phyloP scores from a whole-genome alignment of 2,113 vertebrate species.

The Oryzias celebensis region DNA sequence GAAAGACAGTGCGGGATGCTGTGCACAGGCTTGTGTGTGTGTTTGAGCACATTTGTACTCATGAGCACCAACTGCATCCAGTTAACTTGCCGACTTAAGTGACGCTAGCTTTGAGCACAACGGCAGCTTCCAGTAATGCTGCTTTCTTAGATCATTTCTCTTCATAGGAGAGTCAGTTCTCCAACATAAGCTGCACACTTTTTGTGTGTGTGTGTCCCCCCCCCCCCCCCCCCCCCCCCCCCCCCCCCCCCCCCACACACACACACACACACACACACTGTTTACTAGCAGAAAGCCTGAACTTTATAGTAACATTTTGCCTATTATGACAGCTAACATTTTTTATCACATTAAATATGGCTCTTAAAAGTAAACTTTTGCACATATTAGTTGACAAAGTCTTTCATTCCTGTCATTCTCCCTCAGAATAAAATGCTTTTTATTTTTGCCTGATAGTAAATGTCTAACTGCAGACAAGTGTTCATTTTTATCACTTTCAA shows the following conservation, averaged over 20 bases:
- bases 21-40: conserved; percentile 4
- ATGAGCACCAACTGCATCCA: conserved; percentile 55
- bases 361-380: too few relatives aligned
- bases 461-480: too few relatives aligned
- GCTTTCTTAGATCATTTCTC: conserved; percentile 48
- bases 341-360: too few relatives aligned
- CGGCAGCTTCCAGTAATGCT: conserved; percentile 56
- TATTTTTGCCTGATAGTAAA: too few relatives aligned
- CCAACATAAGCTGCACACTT: conserved; percentile 33
- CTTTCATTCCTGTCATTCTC: too few relatives aligned
- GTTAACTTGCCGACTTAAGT: conserved; percentile 49
- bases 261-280: too few relatives aligned
- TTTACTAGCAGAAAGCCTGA: conserved; percentile 11
- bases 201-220: conserved; percentile 1
- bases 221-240: conserved; percentile 8
- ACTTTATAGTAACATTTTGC: conserved; percentile 1
- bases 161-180: conserved; percentile 37
- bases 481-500: too few relatives aligned
- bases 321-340: too few relatives aligned
- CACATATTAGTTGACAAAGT: too few relatives aligned
- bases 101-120: conserved; percentile 40
- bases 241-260: conserved; percentile 15
- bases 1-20: conserved; percentile 24
- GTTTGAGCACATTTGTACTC: conserved; percentile 30
- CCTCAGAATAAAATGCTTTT: too few relatives aligned